These are phyloP conservation scores for Coenonympha arcania DNA, from an alignment of 2,888 invertebrate genomes.

Conservation along the genomic window DNA sequence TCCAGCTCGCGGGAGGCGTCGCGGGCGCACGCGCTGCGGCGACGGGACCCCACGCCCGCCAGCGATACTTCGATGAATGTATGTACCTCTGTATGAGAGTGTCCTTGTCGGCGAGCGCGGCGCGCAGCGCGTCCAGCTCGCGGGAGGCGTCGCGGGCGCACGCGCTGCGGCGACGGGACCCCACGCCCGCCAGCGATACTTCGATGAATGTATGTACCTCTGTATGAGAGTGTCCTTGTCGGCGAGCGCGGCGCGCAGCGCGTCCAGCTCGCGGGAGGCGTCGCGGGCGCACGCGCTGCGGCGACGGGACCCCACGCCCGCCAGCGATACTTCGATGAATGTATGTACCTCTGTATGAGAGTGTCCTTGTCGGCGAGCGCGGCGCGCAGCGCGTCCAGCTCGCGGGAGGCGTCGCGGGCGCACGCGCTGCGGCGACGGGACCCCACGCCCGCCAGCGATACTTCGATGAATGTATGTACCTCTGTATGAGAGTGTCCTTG, in stretches of 20 bases:
- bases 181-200: slow-evolving; percentile 75
- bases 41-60: slow-evolving; percentile 51
- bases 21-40: slow-evolving; percentile 55
- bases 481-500: slow-evolving; percentile 83
- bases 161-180: slow-evolving; percentile 53
- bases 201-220: no score
- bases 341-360: slow-evolving; percentile 79
- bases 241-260: slow-evolving; percentile 79
- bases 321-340: no score
- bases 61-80: no score
- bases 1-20: slow-evolving; percentile 64
- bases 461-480: no score
- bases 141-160: slow-evolving; percentile 54
- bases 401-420: slow-evolving; percentile 53
- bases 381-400: slow-evolving; percentile 78
- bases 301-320: slow-evolving; percentile 50
- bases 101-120: slow-evolving; percentile 84
- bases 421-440: slow-evolving; percentile 55
- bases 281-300: slow-evolving; percentile 55
- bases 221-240: slow-evolving; percentile 86
- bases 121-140: slow-evolving; percentile 77
- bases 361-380: slow-evolving; percentile 85
- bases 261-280: slow-evolving; percentile 69
- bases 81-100: slow-evolving; percentile 81
- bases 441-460: slow-evolving; percentile 74